Base-by-base conservation (phyloP, 2,113 vertebrate species). In the Actenoides lindsayi region DNA sequence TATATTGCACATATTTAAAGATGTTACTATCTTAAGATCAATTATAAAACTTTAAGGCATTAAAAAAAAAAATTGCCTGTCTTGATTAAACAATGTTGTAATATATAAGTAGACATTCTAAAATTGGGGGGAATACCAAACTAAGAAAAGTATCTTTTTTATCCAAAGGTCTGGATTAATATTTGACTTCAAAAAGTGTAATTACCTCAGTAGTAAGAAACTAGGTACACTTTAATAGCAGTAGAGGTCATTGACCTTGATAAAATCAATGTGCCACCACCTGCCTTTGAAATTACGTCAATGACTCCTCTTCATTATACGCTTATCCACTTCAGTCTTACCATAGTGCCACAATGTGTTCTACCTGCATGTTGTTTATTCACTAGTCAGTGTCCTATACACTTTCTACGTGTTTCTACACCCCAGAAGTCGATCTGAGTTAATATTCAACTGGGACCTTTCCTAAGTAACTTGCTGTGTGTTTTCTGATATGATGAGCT, bases 381-480 rank as follows among this genome's bases (percentile, higher is more conserved):
- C 65, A 64, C 91, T 65, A 39, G 82, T 68, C 2, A 0, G 46
- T 91, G 89, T 89, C 63, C 87, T 83, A 94, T 78, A 94, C 50
- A n/a, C 74, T 94, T 88, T 53, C 89, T 83, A 74, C 42, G 8
- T 95, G 85, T 87, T 93, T 90, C 93, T 92, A 57, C 80, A 81
- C 28, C n/a, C 80, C 51, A 60, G 46, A 85, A 96, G 76, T 93
- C 89, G 83, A 78, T 70, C 56, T 33, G 62, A 93, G 96, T 97
- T 97, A 97, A 97, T 96, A 62, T 96, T 96, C 90, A 96, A 91
- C 87, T 33, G 37, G 54, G 79, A 89, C 69, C 59, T 92, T 95
- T 91, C 92, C 83, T 91, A 89, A 82, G 71, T 83, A 89, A 92
- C 63, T 82, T 75, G 42, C 54, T 89, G 73, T 77, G 51, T 95